Base-by-base conservation (phyloP, 2,888 invertebrate genomes). In the Augochlorella aurata region DNA sequence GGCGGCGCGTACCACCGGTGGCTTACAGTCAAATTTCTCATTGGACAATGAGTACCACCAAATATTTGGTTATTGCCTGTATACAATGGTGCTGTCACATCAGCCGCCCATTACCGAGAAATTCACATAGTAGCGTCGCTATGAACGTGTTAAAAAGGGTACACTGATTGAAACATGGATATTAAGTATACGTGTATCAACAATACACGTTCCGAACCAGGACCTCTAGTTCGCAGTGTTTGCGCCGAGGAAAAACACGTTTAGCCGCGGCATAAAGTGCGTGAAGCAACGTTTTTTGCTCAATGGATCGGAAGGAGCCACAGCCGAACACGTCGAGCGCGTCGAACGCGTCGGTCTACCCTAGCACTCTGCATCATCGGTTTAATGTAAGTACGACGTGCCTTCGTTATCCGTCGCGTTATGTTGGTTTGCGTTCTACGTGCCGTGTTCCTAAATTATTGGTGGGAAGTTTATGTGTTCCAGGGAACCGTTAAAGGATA, bases 361-460 rank as follows among this genome's bases (percentile, higher is more conserved):
- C 93, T 38, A 91, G 92, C 68, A 93, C 94, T 45, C 90, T 94
- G 72, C 93, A 94, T 83, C 92, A 93, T 86, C 93, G 93, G 74
- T 94, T 93, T 83, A 93, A 93, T 84, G 94, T 94, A 90, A 94
- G 94, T 86, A 86, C 54, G 44, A 18, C 1, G n/a, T 18, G 29
- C n/a, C 12, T 29, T 63, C 10, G 63, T 63, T n/a, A 44, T 4
- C 4, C 18, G 10, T 9, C 18, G 1, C n/a, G 63, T 44, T 65
- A n/a, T 38, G n/a, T 44, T 18, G n/a, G 4, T 38, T 29, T 65
- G 9, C 38, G 44, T 10, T 65, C 18, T n/a, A 10, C 63, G n/a
- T 63, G n/a, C 29, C 18, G 63, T n/a, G 61, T 38, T 18, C 3
- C 18, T 38, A 24, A 58, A 58, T 29, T 61, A 61, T 29, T 61